Base-by-base conservation (phyloP, 2,113 vertebrate species). In the Chlamydotis undulata region DNA sequence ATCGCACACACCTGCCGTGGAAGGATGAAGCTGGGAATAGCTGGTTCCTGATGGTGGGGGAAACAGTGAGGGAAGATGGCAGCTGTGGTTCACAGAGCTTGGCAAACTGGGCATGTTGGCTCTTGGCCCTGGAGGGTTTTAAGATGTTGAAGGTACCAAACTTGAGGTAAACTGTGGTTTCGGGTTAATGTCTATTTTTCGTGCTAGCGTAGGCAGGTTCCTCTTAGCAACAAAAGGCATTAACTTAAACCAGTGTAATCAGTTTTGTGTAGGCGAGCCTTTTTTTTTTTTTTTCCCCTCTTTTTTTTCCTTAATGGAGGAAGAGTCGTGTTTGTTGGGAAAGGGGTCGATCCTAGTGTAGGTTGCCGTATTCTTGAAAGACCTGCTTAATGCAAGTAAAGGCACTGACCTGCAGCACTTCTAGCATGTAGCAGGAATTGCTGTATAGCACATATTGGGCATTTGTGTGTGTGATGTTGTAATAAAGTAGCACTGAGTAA, bases 1-100 rank as follows among this genome's bases (percentile, higher is more conserved):
- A 0, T 19, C 2, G 2, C 41, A 19, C 5, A 1, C 0, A 0
- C 25, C 33, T 50, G 53, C 59, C 47, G 24, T 17, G 57, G 31
- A 41, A 23, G 39, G 35, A 6, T 12, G 57, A 19, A n/a, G 33
- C 50, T 74, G 77, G 50, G 56, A 49, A 47, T 4, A 12, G 60
- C 35, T 29, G 79, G 29, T 28, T 74, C 33, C 74, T 41, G 33
- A 19, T 63, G 37, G 25, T 0, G 0, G 57, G 49, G 45, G 73
- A n/a, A 70, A 22, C 4, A 9, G 53, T 0, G 4, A 31, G 49
- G 49, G 68, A 29, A 26, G 41, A 23, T 0, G 1, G 52, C 55
- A 67, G 55, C 0, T 0, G 47, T 74, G 81, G 7, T 21, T 93
- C 50, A 64, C 49, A 47, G 52, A 49, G n/a, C 0, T 0, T 19